Evolutionary conservation across 2,113 vertebrate genomes (phyloP).

Genomic region (Oxygymnocypris stewartii): DNA sequence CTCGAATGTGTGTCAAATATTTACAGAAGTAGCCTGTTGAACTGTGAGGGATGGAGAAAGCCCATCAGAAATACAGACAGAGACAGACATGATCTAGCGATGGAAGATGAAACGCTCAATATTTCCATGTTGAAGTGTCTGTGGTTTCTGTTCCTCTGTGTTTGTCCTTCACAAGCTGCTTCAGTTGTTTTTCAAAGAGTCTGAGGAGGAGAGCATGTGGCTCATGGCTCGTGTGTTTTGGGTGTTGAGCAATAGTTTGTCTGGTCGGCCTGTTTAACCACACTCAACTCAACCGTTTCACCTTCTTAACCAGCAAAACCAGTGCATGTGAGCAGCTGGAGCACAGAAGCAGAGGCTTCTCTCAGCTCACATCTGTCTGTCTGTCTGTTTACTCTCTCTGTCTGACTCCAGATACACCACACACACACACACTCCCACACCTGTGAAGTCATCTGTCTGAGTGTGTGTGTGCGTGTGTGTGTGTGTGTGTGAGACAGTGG

Average conservation of each 20-base stretch:
- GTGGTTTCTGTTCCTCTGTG: not conserved
- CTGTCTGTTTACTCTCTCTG: not conserved
- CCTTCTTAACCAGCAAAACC: not conserved
- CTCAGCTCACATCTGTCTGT: not conserved
- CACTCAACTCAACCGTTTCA: not conserved
- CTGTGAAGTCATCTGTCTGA: slow-evolving; percentile 36
- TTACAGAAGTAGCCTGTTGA: not conserved
- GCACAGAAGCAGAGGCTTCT: not conserved
- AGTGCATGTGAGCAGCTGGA: not conserved
- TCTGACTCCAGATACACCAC: not conserved
- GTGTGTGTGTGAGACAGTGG: not conserved
- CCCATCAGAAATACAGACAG: not conserved
- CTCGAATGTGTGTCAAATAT: not conserved
- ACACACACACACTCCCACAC: slow-evolving; percentile 1
- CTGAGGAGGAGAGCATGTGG: not conserved
- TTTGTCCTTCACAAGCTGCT: not conserved
- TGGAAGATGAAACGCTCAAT: not conserved
- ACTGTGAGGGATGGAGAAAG: not conserved
- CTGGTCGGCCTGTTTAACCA: not conserved
- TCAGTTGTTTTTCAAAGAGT: not conserved
- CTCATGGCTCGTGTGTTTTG: not conserved
- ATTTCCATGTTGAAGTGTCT: not conserved
- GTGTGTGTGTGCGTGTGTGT: slow-evolving; percentile 45
- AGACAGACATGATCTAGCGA: not conserved
- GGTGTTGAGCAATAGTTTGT: not conserved